Evolutionary conservation across 2,888 invertebrate species (phyloP), one percentile per base, ranked within the genome.

Genomic region (Sarcophaga caerulescens): DNA sequence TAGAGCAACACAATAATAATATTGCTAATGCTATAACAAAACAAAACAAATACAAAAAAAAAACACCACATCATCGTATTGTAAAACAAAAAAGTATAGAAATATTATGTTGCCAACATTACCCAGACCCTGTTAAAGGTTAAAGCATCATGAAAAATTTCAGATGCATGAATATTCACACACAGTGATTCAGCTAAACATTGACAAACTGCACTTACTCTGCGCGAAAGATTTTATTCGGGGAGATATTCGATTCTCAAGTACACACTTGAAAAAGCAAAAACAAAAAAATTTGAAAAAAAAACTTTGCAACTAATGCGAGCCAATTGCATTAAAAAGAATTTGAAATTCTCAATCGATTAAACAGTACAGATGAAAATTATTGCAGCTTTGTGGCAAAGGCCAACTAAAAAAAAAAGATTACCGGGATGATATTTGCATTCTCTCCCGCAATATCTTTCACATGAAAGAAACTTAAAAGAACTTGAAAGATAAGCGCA

Each of bases 41-140:
- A n/a, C 19, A 11, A 19, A 60, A 60, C 17, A 73, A 73, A 8
- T 59, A 59, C 3, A 57, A 17, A 4, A 4, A 14, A 4, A n/a
- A 14, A 35, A 10, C 47, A 25, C 19, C 10, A 57, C 6, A 60
- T 21, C 52, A n/a, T 35, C 63, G 17, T 57, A 57, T 12, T 57
- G 0, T 45, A 60, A 70, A 71, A 65, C 17, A 76, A 65, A 21
- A 60, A 63, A 8, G 11, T 10, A 14, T 52, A 17, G 1, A 68
- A 81, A 76, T 35, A 57, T 78, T 62, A 62, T 44, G 25, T 62
- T 59, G 62, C 17, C 71, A 77, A 69, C 63, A 77, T 83, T 81
- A 70, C 74, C 80, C 69, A 87, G 85, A 85, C 85, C 87, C 87
- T 85, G 84, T 66, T 82, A 87, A 87, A 87, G 87, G 85, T 84